Evolutionary conservation across 2,113 vertebrate genomes (phyloP).

Genomic region (Odocoileus virginianus): DNA sequence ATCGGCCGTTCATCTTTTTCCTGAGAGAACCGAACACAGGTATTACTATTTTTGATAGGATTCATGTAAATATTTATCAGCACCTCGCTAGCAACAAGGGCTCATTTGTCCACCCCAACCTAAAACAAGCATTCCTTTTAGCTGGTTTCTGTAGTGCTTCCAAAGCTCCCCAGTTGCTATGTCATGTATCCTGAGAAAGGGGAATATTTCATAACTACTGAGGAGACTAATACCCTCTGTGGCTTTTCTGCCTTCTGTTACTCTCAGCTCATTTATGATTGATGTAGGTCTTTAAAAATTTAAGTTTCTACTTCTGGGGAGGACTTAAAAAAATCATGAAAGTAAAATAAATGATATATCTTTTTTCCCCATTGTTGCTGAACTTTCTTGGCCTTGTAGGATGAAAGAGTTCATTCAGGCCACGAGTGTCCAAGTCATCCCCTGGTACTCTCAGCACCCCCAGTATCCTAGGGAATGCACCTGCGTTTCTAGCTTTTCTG

Average conservation of each 20-base stretch:
- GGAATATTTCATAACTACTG: neutral
- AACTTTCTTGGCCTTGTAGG: neutral
- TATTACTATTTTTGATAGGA: constrained; percentile 58
- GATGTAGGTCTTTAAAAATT: neutral
- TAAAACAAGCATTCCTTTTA: neutral
- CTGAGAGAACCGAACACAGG: constrained; percentile 88
- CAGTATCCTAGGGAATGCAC: neutral
- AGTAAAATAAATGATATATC: neutral
- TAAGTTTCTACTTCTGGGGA: neutral
- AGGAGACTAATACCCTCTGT: neutral
- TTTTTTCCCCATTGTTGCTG: neutral
- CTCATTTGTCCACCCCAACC: neutral
- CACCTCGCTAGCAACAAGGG: neutral
- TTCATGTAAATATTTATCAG: neutral
- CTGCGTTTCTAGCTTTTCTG: constrained; percentile 19
- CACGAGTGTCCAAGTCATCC: neutral
- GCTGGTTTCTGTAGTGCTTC: neutral
- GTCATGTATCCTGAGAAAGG: neutral
- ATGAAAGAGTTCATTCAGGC: neutral
- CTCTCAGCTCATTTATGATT: neutral
- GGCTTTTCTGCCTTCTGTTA: neutral
- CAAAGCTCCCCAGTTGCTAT: neutral
- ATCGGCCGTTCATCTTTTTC: constrained; percentile 89
- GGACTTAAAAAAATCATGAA: neutral
- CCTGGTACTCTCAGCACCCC: neutral